A percentile compares a stretch with the other conserved stretches of the same genome.
Conservation (phyloP, 2,113 vertebrate species). For the Dermatemys mawii region DNA sequence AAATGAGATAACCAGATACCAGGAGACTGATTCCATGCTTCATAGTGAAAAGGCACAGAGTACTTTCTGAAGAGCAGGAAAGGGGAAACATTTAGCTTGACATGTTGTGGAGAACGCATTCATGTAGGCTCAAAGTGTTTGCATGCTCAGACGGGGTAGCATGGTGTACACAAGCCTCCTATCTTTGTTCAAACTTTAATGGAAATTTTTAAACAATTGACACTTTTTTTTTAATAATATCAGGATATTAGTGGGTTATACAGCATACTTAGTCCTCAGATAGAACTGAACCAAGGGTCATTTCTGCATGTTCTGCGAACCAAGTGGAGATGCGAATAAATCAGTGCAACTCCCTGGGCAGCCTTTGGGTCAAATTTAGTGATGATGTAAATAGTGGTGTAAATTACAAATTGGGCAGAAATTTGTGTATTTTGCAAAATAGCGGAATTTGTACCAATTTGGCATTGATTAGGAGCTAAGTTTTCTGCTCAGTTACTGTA, state of each 20-base stretch:
- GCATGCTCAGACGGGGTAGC: rapidly evolving
- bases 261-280: not conserved
- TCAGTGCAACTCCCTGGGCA: not conserved
- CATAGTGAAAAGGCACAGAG: not conserved
- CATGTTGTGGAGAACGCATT: not conserved
- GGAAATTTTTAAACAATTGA: not conserved
- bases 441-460: not conserved
- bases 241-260: not conserved
- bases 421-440: not conserved
- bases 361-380: not conserved
- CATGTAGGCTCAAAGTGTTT: rapidly evolving
- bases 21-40: not conserved
- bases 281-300: not conserved
- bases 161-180: not conserved
- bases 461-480: not conserved
- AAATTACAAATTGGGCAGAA: not conserved
- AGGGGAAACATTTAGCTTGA: not conserved
- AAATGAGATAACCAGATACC: not conserved
- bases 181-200: not conserved
- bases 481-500: not conserved
- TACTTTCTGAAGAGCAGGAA: not conserved
- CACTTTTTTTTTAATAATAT: not conserved
- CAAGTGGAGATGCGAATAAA: not conserved
- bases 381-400: not conserved
- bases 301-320: not conserved